Percentiles rank a stretch among this genome's conserved stretches.
Evolutionary conservation across 2,888 invertebrate genomes (phyloP).

Genomic region (Deroplatys truncata): DNA sequence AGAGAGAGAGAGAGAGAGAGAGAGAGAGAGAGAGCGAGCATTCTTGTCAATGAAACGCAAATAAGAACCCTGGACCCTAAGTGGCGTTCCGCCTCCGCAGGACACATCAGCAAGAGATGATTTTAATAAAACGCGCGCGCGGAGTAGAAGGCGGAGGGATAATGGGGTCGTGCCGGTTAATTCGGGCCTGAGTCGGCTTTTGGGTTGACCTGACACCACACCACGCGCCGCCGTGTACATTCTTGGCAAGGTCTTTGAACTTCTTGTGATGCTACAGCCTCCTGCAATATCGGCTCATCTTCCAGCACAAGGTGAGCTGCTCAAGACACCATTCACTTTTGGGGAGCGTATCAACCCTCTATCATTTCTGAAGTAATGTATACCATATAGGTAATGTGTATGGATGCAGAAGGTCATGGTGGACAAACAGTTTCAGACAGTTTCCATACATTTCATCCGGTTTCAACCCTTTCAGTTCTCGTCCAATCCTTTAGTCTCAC

Average conservation of each 20-base stretch:
- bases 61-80: too few species aligned
- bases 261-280: not conserved
- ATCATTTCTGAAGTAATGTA: too few species aligned
- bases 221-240: conserved; percentile 13
- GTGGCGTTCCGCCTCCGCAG: not conserved
- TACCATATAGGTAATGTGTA: too few species aligned
- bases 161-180: conserved; percentile 13
- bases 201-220: conserved; percentile 14
- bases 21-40: too few species aligned
- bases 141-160: not conserved
- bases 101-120: not conserved
- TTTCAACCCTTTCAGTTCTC: too few species aligned
- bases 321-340: too few species aligned
- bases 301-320: not conserved
- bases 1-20: too few species aligned
- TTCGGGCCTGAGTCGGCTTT: conserved; percentile 1
- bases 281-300: not conserved
- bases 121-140: not conserved
- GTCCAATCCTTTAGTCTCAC: too few species aligned
- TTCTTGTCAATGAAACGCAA: not conserved
- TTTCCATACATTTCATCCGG: too few species aligned
- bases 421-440: too few species aligned
- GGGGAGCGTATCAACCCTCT: too few species aligned
- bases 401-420: too few species aligned
- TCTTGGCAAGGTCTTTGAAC: conserved; percentile 18